Conservation (phyloP, 2,888 invertebrate species). For the Cephus rjabovi region DNA sequence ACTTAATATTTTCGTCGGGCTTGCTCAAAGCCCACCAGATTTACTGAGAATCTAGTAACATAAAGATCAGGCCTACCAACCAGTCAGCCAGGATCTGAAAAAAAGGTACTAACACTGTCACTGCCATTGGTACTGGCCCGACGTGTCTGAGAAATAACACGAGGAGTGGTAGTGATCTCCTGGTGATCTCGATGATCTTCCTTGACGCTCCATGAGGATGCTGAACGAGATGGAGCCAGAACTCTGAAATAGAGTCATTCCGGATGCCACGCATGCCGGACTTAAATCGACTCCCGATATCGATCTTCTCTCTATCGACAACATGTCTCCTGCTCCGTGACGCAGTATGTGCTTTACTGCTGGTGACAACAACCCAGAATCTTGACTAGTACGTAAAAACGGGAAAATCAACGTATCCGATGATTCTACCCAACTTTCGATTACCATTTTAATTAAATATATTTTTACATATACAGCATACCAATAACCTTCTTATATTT, state of each 20-base stretch:
- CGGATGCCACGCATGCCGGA: constrained; percentile 49
- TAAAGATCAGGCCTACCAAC: constrained; percentile 43
- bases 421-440: background rate
- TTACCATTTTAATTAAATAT: background rate
- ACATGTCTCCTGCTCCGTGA: constrained; percentile 19
- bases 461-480: background rate
- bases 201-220: background rate
- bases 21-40: constrained; percentile 42
- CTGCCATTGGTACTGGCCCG: background rate
- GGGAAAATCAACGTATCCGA: background rate
- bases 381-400: background rate
- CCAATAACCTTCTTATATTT: background rate
- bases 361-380: background rate
- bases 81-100: constrained; percentile 19
- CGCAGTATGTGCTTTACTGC: background rate
- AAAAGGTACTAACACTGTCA: background rate
- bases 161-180: background rate
- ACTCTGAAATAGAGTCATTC: constrained; percentile 57
- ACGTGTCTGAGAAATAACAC: constrained; percentile 8
- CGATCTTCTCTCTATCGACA: constrained; percentile 62
- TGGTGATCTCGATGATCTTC: background rate
- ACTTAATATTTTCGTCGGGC: constrained; percentile 44
- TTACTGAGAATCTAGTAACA: constrained; percentile 40
- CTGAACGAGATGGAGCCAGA: background rate
- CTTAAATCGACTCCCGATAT: constrained; percentile 49